These are phyloP conservation scores for Biston betularia DNA, from an alignment of 2,888 invertebrate species.

Conservation along the genomic window DNA sequence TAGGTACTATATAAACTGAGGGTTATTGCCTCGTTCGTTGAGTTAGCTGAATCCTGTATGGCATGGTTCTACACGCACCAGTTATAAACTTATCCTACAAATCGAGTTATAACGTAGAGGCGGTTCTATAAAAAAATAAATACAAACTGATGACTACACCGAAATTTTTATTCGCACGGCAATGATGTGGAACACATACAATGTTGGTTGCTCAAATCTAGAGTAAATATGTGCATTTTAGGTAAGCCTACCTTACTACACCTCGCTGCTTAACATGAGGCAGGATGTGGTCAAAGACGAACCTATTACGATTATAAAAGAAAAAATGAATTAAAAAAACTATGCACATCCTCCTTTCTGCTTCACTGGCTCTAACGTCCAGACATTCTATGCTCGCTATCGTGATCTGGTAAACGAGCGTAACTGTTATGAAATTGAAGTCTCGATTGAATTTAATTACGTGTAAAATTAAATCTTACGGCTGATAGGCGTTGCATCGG, in stretches of 20 bases:
- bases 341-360: slow-evolving; percentile 17
- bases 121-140: not conserved
- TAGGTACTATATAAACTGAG: no score
- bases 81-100: not conserved
- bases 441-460: slow-evolving; percentile 62
- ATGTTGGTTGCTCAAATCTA: no score
- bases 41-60: not conserved
- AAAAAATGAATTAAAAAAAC: not conserved
- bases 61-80: not conserved
- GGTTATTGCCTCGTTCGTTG: not conserved
- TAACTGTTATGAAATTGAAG: slow-evolving; percentile 59
- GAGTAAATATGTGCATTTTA: no score
- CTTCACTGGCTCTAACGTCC: slow-evolving; percentile 24
- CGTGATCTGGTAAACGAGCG: slow-evolving; percentile 50
- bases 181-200: no score
- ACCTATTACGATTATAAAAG: no score
- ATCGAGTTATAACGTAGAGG: not conserved
- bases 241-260: no score
- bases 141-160: not conserved
- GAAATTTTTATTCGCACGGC: no score
- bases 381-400: slow-evolving; percentile 36
- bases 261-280: no score
- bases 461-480: slow-evolving; percentile 67
- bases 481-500: slow-evolving; percentile 49
- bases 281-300: no score